phyloP scores from a whole-genome alignment of 2,888 invertebrate genomes.

The Lutraria lutraria region DNA sequence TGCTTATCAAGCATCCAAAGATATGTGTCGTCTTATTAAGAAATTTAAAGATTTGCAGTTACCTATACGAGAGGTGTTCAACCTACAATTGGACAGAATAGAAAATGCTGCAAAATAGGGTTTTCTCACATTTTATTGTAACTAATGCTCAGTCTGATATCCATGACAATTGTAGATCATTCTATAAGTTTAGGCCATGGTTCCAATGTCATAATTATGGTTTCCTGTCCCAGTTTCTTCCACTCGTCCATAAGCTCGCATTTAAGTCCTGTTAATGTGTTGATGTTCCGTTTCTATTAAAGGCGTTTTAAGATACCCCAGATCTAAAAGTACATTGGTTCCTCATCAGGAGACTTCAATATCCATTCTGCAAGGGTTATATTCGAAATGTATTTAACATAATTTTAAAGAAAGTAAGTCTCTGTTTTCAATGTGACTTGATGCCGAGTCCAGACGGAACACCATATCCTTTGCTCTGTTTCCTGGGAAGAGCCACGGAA shows the following conservation, averaged over 20 bases:
- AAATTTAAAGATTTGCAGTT: too few relatives aligned
- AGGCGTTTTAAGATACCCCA: slow-evolving; percentile 25
- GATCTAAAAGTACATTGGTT: slow-evolving; percentile 48
- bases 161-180: background rate
- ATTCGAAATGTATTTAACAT: slow-evolving; percentile 34
- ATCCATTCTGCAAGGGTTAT: slow-evolving; percentile 39
- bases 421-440: slow-evolving; percentile 33
- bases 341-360: slow-evolving; percentile 41
- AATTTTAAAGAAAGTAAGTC: slow-evolving; percentile 24
- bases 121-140: background rate
- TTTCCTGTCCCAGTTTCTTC: background rate
- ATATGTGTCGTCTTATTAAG: too few relatives aligned
- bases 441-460: slow-evolving; percentile 31
- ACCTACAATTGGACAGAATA: too few relatives aligned
- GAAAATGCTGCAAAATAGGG: too few relatives aligned
- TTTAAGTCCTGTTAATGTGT: background rate
- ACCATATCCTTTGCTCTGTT: slow-evolving; percentile 29
- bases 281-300: slow-evolving; percentile 19
- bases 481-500: too few relatives aligned
- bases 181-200: background rate
- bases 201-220: background rate
- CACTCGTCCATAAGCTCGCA: background rate
- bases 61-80: too few relatives aligned
- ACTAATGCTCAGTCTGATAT: background rate
- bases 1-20: too few relatives aligned